Percentiles rank a stretch among this genome's conserved stretches.
phyloP scores from a whole-genome alignment of 2,888 invertebrate species.

The Lasioglossum figueresi region DNA sequence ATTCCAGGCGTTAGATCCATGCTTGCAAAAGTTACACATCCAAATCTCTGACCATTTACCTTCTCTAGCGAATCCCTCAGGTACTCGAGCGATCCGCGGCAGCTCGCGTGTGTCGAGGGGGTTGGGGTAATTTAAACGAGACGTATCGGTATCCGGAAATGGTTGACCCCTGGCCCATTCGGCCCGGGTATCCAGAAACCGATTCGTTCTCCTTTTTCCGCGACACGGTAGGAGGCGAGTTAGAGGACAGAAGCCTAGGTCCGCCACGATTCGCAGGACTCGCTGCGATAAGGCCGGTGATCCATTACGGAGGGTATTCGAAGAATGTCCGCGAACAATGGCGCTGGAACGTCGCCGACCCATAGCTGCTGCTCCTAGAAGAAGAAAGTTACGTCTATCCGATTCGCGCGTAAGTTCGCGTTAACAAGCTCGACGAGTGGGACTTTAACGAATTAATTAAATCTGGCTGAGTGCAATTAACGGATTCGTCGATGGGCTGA shows the following conservation, averaged over 20 bases:
- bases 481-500: conserved; percentile 11
- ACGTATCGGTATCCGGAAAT: conserved; percentile 58
- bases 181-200: background rate
- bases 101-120: background rate
- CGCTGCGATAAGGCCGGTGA: conserved; percentile 58
- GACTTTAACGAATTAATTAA: conserved; percentile 37
- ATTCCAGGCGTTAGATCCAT: too few species aligned
- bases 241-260: conserved; percentile 45
- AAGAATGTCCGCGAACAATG: conserved; percentile 61
- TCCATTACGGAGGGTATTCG: conserved; percentile 65
- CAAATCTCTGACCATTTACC: background rate
- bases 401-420: conserved; percentile 16
- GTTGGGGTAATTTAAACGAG: conserved; percentile 58
- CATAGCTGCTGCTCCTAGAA: background rate
- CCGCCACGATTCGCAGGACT: conserved; percentile 38
- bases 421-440: conserved; percentile 17
- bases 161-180: conserved; percentile 43
- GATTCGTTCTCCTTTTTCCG: conserved; percentile 37
- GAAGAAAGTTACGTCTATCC: conserved; percentile 10
- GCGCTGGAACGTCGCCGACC: conserved; percentile 30
- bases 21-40: too few species aligned
- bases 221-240: conserved; percentile 25
- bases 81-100: background rate
- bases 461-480: conserved; percentile 10
- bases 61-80: background rate